Conservation (phyloP, 2,113 vertebrate genomes). For the Podarcis muralis region DNA sequence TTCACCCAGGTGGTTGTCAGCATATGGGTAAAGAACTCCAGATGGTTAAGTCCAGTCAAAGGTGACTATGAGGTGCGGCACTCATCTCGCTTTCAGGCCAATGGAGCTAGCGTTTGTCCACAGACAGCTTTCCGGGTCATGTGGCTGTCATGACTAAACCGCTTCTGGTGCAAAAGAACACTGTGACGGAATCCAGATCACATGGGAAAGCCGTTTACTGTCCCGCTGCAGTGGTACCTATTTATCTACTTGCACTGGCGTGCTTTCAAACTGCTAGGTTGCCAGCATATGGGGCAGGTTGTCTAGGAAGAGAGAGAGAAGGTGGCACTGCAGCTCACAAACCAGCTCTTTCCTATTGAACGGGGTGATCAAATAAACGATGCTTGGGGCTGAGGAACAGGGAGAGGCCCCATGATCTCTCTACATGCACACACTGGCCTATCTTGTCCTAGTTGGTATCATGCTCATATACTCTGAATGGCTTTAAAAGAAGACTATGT, state of each 20-base stretch:
- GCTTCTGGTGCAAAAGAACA: too few species aligned
- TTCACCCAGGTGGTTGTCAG: not conserved
- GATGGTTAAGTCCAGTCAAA: too few species aligned
- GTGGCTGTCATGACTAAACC: too few species aligned
- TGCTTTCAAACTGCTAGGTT: too few species aligned
- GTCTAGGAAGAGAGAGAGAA: not conserved
- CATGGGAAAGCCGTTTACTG: too few species aligned
- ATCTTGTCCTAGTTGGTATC: not conserved
- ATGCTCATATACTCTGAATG: not conserved
- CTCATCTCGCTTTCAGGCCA: too few species aligned
- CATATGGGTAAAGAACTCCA: not conserved
- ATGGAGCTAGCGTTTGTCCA: too few species aligned
- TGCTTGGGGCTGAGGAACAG: not conserved
- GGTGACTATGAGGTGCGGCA: too few species aligned
- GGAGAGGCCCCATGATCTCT: not conserved
- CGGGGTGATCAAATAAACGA: rapidly evolving
- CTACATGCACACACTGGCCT: not conserved
- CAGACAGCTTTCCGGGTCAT: too few species aligned
- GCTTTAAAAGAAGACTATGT: not conserved
- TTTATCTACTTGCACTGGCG: too few species aligned
- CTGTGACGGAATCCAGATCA: too few species aligned
- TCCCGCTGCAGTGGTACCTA: too few species aligned
- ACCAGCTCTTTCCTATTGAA: not conserved
- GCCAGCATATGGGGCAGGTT: slow-evolving; percentile 25
- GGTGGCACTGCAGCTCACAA: slow-evolving; percentile 3